Evolutionary conservation across 2,888 invertebrate genomes (phyloP), one percentile per base, ranked within the genome.

Genomic region (Abrostola triplasia): DNA sequence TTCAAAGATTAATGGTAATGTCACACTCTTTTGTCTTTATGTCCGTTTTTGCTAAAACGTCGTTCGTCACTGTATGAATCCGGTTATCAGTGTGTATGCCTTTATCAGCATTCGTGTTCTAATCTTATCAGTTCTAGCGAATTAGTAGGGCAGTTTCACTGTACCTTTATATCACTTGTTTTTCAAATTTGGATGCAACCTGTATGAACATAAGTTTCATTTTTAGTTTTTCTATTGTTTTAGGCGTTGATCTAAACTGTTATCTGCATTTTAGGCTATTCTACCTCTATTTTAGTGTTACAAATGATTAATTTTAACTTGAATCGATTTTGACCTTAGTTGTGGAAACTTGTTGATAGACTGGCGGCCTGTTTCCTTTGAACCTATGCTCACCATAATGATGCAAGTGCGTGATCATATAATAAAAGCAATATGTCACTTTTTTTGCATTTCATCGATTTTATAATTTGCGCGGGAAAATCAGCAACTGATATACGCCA

Each of bases 51-150:
- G 86, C 84, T 81, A 82, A 86, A 83, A 82, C 82, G 76, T 78
- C 69, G 80, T 70, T 84, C 83, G 89, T 90, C 88, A 93, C 93
- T 92, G 90, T 81, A 69, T 86, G 89, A 83, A 83, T 86, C 79
- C 67, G 71, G 75, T 91, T 92, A 93, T 92, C 93, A 86, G 81
- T 80, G 67, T 79, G 76, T 82, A 81, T 76, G 75, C 70, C 67
- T 79, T 90, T 93, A 93, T 93, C 92, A 88, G 82, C 78, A 77
- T 83, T 83, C 82, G 81, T 81, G 79, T 73, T 77, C 71, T 91
- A 86, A 93, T 93, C 94, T 94, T 92, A 94, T 94, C 94, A 85
- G 41, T 83, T 89, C 82, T 83, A 84, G 85, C 88, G 90, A 93
- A 93, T 92, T 93, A 91, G 88, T 93, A 88, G 93, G 91, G 84